Conservation (phyloP, 92 coral and sea anemone genomes). For the Muricea muricata region DNA sequence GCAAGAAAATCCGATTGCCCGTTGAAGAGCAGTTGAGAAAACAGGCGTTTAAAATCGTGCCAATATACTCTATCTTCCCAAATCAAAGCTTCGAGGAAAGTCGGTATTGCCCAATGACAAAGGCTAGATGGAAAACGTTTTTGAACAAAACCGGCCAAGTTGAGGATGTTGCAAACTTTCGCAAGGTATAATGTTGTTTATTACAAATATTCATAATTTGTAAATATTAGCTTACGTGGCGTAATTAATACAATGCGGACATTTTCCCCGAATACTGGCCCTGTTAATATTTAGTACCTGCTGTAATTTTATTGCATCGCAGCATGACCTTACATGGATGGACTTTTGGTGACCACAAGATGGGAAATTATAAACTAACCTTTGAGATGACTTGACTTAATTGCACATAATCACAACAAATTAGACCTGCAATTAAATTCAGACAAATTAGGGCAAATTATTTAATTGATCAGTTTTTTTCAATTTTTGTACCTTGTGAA, state of each 20-base stretch:
- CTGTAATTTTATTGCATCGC: neutral
- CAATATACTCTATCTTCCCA: slow-evolving; percentile 66
- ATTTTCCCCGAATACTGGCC: neutral
- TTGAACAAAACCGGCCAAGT: slow-evolving; percentile 80
- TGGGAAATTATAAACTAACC: no score
- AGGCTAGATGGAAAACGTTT: slow-evolving; percentile 75
- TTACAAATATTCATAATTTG: neutral
- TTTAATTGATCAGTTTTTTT: no score
- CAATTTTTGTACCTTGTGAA: no score
- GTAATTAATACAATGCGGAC: neutral
- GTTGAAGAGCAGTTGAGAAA: slow-evolving; percentile 69
- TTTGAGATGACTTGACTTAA: no score
- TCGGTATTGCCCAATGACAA: slow-evolving; percentile 86
- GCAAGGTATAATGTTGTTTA: slow-evolving; percentile 68
- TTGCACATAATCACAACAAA: no score
- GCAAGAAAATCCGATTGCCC: slow-evolving; percentile 63
- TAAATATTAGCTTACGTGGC: slow-evolving; percentile 2
- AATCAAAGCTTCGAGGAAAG: slow-evolving; percentile 95
- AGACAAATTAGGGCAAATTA: no score
- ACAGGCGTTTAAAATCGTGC: slow-evolving; percentile 74
- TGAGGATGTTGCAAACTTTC: slow-evolving; percentile 95
- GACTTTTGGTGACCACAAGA: no score
- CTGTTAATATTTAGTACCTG: neutral
- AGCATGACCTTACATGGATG: no score
- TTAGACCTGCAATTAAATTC: no score